Evolutionary conservation across 2,888 invertebrate species (phyloP).

Genomic region (Sturmia bella): DNA sequence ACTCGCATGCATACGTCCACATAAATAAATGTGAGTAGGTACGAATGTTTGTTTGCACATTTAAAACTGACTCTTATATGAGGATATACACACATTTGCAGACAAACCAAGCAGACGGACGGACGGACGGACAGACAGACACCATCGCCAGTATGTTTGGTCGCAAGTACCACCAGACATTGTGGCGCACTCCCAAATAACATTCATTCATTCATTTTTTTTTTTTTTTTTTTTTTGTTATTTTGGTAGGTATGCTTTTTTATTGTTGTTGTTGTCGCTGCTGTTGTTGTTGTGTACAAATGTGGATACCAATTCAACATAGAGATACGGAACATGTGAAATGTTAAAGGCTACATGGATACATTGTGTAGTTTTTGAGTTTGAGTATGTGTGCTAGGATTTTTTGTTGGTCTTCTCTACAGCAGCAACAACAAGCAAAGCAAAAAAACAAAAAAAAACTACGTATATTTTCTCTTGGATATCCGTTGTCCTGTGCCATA

Average conservation of each 20-base stretch:
- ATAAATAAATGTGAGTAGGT: constrained; percentile 3
- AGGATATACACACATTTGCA: constrained; percentile 39
- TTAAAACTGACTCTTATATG: constrained; percentile 28
- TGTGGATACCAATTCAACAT: constrained; percentile 67
- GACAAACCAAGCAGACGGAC: too few species aligned
- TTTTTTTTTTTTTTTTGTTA: constrained; percentile 33
- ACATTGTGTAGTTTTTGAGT: constrained; percentile 51
- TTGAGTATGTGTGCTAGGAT: constrained; percentile 27
- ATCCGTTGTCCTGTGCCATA: constrained; percentile 69
- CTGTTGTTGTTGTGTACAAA: constrained; percentile 55
- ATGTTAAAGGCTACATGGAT: constrained; percentile 48
- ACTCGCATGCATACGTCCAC: constrained; percentile 72
- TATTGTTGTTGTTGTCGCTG: background rate
- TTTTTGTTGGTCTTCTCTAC: constrained; percentile 11
- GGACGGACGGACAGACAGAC: background rate
- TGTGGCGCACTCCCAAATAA: constrained; percentile 69
- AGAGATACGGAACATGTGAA: constrained; percentile 67
- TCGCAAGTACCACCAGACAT: constrained; percentile 62
- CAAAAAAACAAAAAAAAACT: constrained; percentile 22
- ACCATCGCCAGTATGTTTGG: constrained; percentile 34
- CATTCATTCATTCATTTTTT: constrained; percentile 46
- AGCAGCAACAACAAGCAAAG: too few species aligned
- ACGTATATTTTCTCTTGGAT: constrained; percentile 60
- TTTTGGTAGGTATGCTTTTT: constrained; percentile 20
- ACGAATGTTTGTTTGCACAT: too few species aligned